Evolutionary conservation across 1,140 invertebrate species (phyloP), one percentile per base, ranked within the genome.

Genomic region (Drosophila subpulchrella): DNA sequence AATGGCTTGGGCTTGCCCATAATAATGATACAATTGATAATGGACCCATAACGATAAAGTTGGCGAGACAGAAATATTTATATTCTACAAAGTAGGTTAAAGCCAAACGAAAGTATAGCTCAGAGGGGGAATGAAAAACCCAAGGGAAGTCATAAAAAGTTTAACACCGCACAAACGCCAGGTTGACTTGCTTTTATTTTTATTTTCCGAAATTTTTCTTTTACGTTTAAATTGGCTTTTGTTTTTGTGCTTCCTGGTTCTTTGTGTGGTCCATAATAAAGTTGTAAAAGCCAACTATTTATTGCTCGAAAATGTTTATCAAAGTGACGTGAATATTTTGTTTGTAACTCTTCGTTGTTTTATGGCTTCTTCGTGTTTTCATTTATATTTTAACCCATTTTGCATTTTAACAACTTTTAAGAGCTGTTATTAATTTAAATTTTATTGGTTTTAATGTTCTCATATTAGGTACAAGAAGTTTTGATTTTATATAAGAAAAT

Each of bases 231-330:
- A 44, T 42, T 58, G 47, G 24, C n/a, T 58, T 38, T 48, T 44
- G 32, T 30, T 38, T 56, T 56, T 39, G 24, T 38, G 24, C n/a
- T 46, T 44, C 13, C 59, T 32, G 15, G 58, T 39, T 50, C 42
- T 68, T 41, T 66, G 70, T 79, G 74, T 48, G 57, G 74, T 59
- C 65, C 39, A 78, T 81, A 71, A 78, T 81, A 65, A 81, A 78
- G 82, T 63, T 85, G 63, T 81, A 86, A 85, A 84, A 57, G 57
- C 50, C 44, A 68, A 77, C 76, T 81, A 85, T 85, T 81, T 81
- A 85, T 81, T 50, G 46, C 57, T 41, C 20, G 39, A 60, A 66
- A 81, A 81, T 81, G 58, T 59, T 67, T 67, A 73, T 63, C 36
- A 81, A 73, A 75, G 78, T 81, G 66, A 44, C 51, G 61, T 77